A percentile compares a stretch with the other conserved stretches of the same genome.
Evolutionary conservation across 2,888 invertebrate species (phyloP).

Genomic region (Gastracanthus pulcherrimus): DNA sequence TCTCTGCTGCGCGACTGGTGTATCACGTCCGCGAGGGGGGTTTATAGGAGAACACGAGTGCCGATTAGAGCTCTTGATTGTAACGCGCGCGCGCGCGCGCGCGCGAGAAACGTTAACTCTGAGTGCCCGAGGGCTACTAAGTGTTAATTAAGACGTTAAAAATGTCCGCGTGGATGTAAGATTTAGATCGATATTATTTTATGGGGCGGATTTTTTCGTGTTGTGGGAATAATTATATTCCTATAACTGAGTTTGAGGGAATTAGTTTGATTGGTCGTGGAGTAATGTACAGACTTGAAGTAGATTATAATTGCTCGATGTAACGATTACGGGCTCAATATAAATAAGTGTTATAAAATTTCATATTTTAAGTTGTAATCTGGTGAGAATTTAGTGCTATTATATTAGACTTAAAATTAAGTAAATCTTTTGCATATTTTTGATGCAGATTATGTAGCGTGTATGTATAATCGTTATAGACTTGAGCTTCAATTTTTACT

Average conservation of each 20-base stretch:
- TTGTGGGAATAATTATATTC: slow-evolving; percentile 22
- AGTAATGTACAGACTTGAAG: not conserved
- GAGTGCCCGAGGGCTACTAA: slow-evolving; percentile 43
- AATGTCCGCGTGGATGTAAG: slow-evolving; percentile 17
- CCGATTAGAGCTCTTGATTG: slow-evolving; percentile 45
- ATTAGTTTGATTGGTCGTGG: slow-evolving; percentile 44
- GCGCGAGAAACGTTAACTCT: slow-evolving; percentile 29
- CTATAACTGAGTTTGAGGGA: not conserved
- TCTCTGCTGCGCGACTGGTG: not conserved
- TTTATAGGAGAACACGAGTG: slow-evolving; percentile 36
- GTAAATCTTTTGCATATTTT: not conserved
- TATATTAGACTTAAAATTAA: not conserved
- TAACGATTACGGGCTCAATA: not conserved
- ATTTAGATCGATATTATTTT: slow-evolving; percentile 41
- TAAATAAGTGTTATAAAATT: not conserved
- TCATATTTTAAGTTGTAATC: not conserved
- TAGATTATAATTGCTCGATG: not conserved
- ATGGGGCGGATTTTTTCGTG: not conserved
- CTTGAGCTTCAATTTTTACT: too few species aligned
- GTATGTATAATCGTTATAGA: not conserved
- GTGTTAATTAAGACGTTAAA: slow-evolving; percentile 58
- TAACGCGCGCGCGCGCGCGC: slow-evolving; percentile 13
- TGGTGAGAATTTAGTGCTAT: not conserved
- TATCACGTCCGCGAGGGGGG: slow-evolving; percentile 24
- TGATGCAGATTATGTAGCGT: not conserved